phyloP scores from a whole-genome alignment of 2,888 invertebrate species.

The Strigamia crassipes region DNA sequence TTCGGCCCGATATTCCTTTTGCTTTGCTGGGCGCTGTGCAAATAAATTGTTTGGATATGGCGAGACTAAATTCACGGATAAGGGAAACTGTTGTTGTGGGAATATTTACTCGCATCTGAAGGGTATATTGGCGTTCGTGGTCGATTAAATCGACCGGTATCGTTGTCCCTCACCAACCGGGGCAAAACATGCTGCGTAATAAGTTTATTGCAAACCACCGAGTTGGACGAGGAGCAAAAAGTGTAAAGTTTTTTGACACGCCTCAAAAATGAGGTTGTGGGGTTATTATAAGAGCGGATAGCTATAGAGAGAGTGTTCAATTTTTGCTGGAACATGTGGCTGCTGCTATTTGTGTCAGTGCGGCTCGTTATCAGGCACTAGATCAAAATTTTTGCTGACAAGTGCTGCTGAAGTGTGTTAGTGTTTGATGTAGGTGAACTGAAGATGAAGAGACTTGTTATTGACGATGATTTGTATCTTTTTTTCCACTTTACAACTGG shows the following conservation, averaged over 20 bases:
- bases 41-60: not conserved
- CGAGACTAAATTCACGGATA: not conserved
- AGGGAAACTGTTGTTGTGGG: not conserved
- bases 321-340: not conserved
- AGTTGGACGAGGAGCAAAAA: not conserved
- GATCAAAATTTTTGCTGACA: slow-evolving; percentile 13
- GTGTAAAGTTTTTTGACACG: slow-evolving; percentile 1
- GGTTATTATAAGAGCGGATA: slow-evolving; percentile 1
- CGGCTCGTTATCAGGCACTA: not conserved
- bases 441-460: not conserved
- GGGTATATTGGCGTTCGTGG: slow-evolving; percentile 11
- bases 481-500: not conserved
- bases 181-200: slow-evolving; percentile 5
- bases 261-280: not conserved
- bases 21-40: no score
- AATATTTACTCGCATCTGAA: slow-evolving; percentile 11
- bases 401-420: slow-evolving; percentile 4
- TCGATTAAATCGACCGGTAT: slow-evolving; percentile 16
- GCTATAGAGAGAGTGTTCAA: not conserved
- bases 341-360: slow-evolving; percentile 2
- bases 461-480: slow-evolving; percentile 3
- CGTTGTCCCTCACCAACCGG: not conserved
- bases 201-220: not conserved
- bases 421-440: not conserved
- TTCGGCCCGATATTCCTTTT: no score